Conservation (phyloP, 1,140 invertebrate species). For the Calliphora vicina region DNA sequence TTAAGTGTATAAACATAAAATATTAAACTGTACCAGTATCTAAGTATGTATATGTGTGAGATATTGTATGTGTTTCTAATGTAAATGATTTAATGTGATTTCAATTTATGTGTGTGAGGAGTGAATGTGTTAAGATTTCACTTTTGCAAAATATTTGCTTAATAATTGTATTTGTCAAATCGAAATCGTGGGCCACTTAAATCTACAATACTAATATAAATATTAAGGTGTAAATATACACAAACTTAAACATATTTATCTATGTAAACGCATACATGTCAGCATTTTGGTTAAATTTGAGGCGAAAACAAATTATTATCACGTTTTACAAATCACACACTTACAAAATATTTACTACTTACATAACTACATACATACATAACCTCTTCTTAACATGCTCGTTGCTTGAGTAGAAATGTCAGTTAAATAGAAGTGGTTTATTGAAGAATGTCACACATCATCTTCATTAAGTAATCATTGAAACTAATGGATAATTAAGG, state of each 20-base stretch:
- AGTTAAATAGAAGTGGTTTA: not conserved
- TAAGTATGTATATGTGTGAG: not conserved
- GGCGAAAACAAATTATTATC: not conserved
- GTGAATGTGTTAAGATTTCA: slow-evolving; percentile 62
- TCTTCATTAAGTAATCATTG: not conserved
- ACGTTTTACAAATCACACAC: not conserved
- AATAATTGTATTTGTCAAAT: not conserved
- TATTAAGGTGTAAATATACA: not conserved
- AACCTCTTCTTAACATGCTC: too few relatives aligned
- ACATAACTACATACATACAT: too few relatives aligned
- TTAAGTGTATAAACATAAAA: not conserved
- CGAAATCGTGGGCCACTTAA: not conserved
- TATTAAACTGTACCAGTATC: too few relatives aligned
- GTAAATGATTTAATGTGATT: not conserved
- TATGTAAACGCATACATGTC: too few relatives aligned
- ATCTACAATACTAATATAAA: not conserved
- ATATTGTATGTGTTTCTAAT: not conserved
- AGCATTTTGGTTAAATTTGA: too few relatives aligned
- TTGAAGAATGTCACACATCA: not conserved
- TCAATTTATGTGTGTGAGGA: slow-evolving; percentile 41
- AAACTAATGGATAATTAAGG: not conserved
- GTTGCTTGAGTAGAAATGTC: not conserved
- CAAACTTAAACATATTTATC: too few relatives aligned
- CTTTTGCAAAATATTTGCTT: slow-evolving; percentile 61
- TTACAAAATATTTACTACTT: too few relatives aligned